These are phyloP conservation scores for Diceros bicornis DNA, from an alignment of 2,797 vertebrate species.

Conservation along the genomic window DNA sequence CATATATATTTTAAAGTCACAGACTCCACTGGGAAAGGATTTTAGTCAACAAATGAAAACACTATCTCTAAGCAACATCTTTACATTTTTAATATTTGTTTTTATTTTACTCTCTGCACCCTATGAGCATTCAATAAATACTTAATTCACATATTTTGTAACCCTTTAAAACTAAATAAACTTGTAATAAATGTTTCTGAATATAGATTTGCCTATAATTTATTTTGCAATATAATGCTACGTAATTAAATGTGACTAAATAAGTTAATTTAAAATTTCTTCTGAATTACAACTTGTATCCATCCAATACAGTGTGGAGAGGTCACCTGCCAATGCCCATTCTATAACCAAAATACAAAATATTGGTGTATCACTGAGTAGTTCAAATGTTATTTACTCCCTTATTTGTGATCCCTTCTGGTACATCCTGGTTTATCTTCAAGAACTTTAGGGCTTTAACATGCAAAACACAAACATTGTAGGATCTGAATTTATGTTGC, in stretches of 20 bases:
- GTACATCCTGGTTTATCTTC: neutral
- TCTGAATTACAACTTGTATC: neutral
- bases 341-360: neutral
- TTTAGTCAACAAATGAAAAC: neutral
- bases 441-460: neutral
- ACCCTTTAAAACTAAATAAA: neutral
- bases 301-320: neutral
- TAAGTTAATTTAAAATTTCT: neutral
- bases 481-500: neutral
- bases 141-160: neutral
- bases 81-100: neutral
- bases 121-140: neutral
- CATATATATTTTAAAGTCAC: conserved; percentile 13
- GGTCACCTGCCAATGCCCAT: neutral
- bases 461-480: neutral
- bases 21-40: neutral
- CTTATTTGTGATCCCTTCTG: neutral
- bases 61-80: neutral
- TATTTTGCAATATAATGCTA: neutral
- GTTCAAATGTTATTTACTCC: neutral
- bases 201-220: neutral
- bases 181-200: neutral
- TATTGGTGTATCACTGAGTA: neutral
- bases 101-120: neutral
- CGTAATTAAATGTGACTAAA: neutral